Base-by-base conservation (phyloP, 2,888 invertebrate genomes). In the Sinelater perroti region DNA sequence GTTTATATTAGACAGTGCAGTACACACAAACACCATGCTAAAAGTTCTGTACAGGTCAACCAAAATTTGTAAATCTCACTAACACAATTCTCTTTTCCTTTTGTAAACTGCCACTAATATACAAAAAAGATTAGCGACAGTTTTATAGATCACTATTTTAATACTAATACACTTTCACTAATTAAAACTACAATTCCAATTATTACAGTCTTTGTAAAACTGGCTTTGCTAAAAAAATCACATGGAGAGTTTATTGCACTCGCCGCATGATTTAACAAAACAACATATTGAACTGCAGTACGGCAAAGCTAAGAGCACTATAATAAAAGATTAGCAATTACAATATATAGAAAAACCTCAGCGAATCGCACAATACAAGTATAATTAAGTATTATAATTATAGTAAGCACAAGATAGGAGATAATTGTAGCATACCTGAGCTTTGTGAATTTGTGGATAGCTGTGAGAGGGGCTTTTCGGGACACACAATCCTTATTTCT, bases 401-500 rank as follows among this genome's bases (percentile, higher is more conserved):
- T 44, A 52, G 18, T 53, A 54, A 36, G 36, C 28, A 28, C 38
- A 54, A 53, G 36, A 54, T 45, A 54, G 44, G 47, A 46, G 36
- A 40, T 52, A 38, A 31, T 52, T 40, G 21, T 56, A 60, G 55
- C 74, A 71, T 87, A 88, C 88, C 88, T 87, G 87, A 87, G 76
- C 85, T 83, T 79, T 86, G 87, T 67, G 87, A 87, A 79, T 86
- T 87, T 80, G 87, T 86, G 75, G 87, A 87, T 71, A 86, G 84
- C 81, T 87, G 87, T 76, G 86, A 87, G 80, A 85, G 87, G 79
- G 86, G 85, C 85, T 87, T 88, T 81, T 87, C 86, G 78, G 87
- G 87, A 82, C 87, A 87, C 81, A 87, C 83, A 84, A 87, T 86
- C 86, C 87, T 86, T 85, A 87, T 85, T 83, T 88, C 87, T 88